phyloP scores from a whole-genome alignment of 2,113 vertebrate species.

The Puntigrus tetrazona region DNA sequence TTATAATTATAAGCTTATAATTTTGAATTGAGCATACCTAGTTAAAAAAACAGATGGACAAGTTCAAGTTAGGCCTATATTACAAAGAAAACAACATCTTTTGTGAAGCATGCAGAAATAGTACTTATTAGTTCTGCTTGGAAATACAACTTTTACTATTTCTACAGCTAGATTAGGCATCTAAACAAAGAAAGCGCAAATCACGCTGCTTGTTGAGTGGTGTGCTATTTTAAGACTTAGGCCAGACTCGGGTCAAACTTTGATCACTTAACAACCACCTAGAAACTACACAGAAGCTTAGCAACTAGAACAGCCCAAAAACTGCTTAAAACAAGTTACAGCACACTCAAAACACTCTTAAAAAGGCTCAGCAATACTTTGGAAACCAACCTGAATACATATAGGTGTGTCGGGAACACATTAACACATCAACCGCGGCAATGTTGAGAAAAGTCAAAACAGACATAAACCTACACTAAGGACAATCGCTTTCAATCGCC shows the following conservation, averaged over 20 bases:
- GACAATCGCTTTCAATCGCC: constrained; percentile 26
- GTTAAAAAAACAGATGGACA: not conserved
- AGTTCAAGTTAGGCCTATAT: not conserved
- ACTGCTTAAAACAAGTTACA: not conserved
- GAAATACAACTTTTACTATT: not conserved
- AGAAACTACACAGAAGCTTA: not conserved
- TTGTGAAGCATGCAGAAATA: not conserved
- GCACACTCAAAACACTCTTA: not conserved
- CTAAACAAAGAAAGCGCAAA: not conserved
- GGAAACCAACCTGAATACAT: not conserved
- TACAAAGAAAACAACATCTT: not conserved
- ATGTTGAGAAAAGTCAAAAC: not conserved
- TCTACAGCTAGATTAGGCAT: not conserved
- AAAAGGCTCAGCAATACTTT: not conserved
- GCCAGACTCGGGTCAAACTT: not conserved
- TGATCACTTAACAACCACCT: not conserved
- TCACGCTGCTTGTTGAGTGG: not conserved
- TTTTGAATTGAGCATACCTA: no score
- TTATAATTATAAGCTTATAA: not conserved
- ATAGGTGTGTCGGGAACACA: not conserved
- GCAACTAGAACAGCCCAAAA: not conserved
- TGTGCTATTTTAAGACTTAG: not conserved
- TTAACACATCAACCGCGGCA: not conserved
- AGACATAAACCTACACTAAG: not conserved
- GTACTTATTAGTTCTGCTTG: not conserved